Percentiles rank a stretch among this genome's conserved stretches.
phyloP scores from a whole-genome alignment of 2,888 invertebrate species.

The Limnephilus lunatus region DNA sequence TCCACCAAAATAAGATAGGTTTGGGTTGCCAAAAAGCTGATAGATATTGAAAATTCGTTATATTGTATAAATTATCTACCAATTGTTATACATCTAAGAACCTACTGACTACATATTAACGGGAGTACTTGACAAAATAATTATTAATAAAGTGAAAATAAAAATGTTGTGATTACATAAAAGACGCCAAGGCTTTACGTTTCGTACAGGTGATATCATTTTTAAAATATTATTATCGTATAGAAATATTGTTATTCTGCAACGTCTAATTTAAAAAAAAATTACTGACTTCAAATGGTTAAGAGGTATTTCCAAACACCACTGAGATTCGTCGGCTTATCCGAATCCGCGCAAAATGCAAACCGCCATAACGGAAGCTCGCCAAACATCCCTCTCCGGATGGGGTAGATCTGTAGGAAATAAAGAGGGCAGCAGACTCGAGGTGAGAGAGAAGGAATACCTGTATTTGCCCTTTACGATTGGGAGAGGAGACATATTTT shows the following conservation, averaged over 20 bases:
- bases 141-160: background rate
- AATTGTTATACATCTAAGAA: too few relatives aligned
- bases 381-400: slow-evolving; percentile 45
- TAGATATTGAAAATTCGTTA: too few relatives aligned
- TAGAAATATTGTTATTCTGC: too few relatives aligned
- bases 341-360: background rate
- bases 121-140: background rate
- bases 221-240: too few relatives aligned
- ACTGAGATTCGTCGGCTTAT: background rate
- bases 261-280: too few relatives aligned
- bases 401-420: slow-evolving; percentile 51
- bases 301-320: background rate
- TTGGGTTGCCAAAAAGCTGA: too few relatives aligned
- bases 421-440: slow-evolving; percentile 48
- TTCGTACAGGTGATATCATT: too few relatives aligned
- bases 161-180: background rate
- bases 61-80: too few relatives aligned
- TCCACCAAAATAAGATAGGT: too few relatives aligned
- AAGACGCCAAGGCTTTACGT: too few relatives aligned
- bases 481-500: slow-evolving; percentile 66
- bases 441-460: slow-evolving; percentile 59
- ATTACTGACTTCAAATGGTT: background rate
- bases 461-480: slow-evolving; percentile 64
- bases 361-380: background rate
- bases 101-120: too few relatives aligned